These are phyloP conservation scores for Folsomia candida DNA, from an alignment of 2,888 invertebrate species.

Conservation along the genomic window DNA sequence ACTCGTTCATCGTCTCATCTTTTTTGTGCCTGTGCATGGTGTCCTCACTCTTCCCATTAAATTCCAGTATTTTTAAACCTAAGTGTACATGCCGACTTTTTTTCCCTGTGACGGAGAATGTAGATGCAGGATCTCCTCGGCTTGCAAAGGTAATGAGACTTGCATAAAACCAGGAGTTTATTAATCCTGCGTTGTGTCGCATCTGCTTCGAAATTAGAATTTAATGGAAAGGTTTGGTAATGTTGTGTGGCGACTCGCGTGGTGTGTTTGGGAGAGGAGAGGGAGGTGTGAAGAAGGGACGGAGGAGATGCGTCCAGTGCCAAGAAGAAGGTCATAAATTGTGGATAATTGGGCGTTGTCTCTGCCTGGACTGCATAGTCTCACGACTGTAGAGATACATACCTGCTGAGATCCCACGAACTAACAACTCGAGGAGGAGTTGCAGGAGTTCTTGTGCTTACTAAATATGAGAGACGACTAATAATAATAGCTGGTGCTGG, in stretches of 20 bases:
- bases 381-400: not conserved
- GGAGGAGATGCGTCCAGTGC: not conserved
- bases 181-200: not conserved
- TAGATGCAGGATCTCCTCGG: too few species aligned
- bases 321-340: constrained; percentile 25
- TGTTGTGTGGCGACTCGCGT: not conserved
- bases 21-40: not conserved
- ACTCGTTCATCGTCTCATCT: not conserved
- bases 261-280: not conserved
- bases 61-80: too few species aligned
- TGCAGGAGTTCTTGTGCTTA: not conserved
- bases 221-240: not conserved
- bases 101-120: too few species aligned
- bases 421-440: not conserved
- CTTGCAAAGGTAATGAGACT: too few species aligned
- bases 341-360: constrained; percentile 25
- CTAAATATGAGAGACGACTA: not conserved
- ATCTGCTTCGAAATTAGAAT: not conserved
- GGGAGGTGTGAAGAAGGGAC: not conserved
- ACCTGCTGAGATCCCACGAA: not conserved
- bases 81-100: too few species aligned
- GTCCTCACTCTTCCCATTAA: too few species aligned
- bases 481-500: not conserved
- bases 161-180: too few species aligned
- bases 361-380: not conserved